phyloP scores from a whole-genome alignment of 1,140 invertebrate genomes.

The Apis florea region DNA sequence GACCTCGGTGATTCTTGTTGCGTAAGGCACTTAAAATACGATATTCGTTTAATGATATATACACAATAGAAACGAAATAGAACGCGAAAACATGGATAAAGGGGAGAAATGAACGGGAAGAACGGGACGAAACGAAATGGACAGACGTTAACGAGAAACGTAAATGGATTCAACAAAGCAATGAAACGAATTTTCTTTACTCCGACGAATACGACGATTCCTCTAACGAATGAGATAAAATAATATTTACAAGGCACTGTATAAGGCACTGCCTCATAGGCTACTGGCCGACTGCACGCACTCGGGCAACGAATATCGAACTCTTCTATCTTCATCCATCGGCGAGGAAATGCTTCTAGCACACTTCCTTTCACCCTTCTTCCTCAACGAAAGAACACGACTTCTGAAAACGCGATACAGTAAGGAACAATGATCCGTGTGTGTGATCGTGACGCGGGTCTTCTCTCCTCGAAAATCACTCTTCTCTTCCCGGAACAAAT shows the following conservation, averaged over 20 bases:
- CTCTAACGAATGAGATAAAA: conserved; percentile 25
- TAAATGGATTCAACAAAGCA: neutral
- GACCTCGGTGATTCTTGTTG: conserved; percentile 80
- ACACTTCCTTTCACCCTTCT: neutral
- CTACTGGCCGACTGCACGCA: conserved; percentile 72
- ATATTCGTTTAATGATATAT: conserved; percentile 65
- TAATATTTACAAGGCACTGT: conserved; percentile 77
- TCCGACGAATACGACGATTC: neutral
- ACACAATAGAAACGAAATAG: conserved; percentile 49
- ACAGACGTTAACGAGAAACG: neutral
- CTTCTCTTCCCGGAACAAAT: conserved; percentile 9
- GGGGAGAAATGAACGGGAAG: conserved; percentile 21
- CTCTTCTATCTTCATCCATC: neutral
- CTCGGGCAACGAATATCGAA: conserved; percentile 38
- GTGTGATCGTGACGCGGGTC: conserved; percentile 28
- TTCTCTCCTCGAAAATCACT: conserved; percentile 24
- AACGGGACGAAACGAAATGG: neutral
- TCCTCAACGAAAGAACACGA: conserved; percentile 12
- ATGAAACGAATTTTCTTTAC: neutral
- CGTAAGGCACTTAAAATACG: conserved; percentile 79
- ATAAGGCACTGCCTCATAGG: conserved; percentile 74
- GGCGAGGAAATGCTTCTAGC: neutral
- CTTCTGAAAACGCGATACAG: conserved; percentile 34
- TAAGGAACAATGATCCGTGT: conserved; percentile 60
- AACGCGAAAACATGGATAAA: neutral